Evolutionary conservation across 1,140 invertebrate genomes (phyloP).

Genomic region (Listronotus oregonensis): DNA sequence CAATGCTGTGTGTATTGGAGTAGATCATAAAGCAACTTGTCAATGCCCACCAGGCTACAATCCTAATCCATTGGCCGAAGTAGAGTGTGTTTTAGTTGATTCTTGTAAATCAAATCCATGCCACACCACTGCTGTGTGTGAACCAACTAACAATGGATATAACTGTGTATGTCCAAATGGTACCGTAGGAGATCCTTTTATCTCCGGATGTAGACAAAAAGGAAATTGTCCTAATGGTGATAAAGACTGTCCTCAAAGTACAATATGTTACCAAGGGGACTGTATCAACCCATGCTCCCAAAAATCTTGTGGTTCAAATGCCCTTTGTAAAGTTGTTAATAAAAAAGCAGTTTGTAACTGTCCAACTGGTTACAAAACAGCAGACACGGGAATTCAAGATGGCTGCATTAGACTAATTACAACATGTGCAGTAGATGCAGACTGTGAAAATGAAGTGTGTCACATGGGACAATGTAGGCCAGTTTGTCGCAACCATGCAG

Average conservation of each 20-base stretch:
- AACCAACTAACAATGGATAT: conserved; percentile 66
- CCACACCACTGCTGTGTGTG: conserved; percentile 78
- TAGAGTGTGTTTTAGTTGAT: conserved; percentile 72
- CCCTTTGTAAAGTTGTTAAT: conserved; percentile 75
- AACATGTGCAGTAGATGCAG: conserved; percentile 70
- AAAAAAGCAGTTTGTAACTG: conserved; percentile 78
- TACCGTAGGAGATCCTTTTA: conserved; percentile 76
- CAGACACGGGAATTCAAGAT: conserved; percentile 63
- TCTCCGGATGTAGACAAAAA: conserved; percentile 74
- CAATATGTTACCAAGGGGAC: conserved; percentile 71
- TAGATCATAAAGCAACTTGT: conserved; percentile 80
- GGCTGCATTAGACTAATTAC: conserved; percentile 74
- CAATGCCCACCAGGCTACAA: conserved; percentile 80
- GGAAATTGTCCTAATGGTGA: conserved; percentile 73
- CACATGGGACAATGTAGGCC: conserved; percentile 81
- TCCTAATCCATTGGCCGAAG: conserved; percentile 79
- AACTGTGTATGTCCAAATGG: conserved; percentile 77
- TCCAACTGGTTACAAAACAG: conserved; percentile 70
- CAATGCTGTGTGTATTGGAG: conserved; percentile 86
- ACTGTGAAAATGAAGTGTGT: conserved; percentile 79
- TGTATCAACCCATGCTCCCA: conserved; percentile 80
- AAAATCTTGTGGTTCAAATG: conserved; percentile 73
- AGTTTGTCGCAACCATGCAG: conserved; percentile 75
- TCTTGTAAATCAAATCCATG: conserved; percentile 79
- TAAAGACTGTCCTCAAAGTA: conserved; percentile 73